These are phyloP conservation scores for Ammodytes marinus DNA, from an alignment of 2,113 vertebrate genomes.

Conservation along the genomic window DNA sequence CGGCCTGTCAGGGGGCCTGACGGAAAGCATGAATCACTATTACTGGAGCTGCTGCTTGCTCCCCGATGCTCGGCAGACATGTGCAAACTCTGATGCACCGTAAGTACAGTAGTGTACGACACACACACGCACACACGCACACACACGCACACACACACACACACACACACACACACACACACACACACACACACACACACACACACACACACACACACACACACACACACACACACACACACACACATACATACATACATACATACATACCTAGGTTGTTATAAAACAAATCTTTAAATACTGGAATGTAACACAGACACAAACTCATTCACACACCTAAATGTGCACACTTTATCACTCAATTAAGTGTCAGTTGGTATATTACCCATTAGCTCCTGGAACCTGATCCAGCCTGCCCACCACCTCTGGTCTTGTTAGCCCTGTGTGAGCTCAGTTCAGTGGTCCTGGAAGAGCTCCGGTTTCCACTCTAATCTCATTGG, in stretches of 20 bases:
- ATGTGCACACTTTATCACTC: slow-evolving; percentile 70
- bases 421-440: slow-evolving; percentile 81
- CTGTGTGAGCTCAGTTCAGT: slow-evolving; percentile 73
- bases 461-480: slow-evolving; percentile 84
- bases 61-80: slow-evolving; percentile 58
- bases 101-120: slow-evolving; percentile 39
- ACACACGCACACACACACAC: slow-evolving; percentile 15
- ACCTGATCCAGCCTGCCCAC: slow-evolving; percentile 81
- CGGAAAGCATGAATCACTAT: slow-evolving; percentile 88
- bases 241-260: slow-evolving; percentile 6
- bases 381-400: slow-evolving; percentile 84
- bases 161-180: not conserved
- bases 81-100: slow-evolving; percentile 59
- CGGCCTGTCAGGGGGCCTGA: slow-evolving; percentile 85
- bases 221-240: slow-evolving; percentile 5
- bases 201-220: not conserved
- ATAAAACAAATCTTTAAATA: no score
- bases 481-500: slow-evolving; percentile 93
- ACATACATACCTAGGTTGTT: no score
- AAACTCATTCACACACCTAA: slow-evolving; percentile 24
- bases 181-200: not conserved
- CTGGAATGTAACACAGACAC: no score
- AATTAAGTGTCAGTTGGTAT: slow-evolving; percentile 82
- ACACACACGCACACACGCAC: slow-evolving; percentile 12
- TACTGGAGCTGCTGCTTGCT: slow-evolving; percentile 79